Percentiles rank a stretch among this genome's conserved stretches.
These are phyloP conservation scores for Eospalax fontanierii DNA, from an alignment of 2,797 vertebrate genomes.

Conservation along the genomic window DNA sequence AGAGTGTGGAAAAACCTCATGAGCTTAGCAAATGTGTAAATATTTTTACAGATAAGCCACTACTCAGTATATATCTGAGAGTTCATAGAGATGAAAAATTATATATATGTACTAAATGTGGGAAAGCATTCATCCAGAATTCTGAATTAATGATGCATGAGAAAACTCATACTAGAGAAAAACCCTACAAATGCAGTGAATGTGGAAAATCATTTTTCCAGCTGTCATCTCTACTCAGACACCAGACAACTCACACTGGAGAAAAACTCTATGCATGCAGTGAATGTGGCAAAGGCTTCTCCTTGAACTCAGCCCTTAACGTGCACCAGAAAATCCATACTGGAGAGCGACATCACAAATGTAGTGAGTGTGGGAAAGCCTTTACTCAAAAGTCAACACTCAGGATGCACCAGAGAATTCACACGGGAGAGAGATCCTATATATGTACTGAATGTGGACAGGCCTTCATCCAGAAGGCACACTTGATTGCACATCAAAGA, in stretches of 20 bases:
- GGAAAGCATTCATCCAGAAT: conserved; percentile 82
- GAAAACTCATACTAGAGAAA: conserved; percentile 85
- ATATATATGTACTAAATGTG: conserved; percentile 81
- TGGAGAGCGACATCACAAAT: conserved; percentile 84
- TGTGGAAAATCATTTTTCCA: conserved; percentile 85
- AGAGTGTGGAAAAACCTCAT: conserved; percentile 79
- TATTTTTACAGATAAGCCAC: conserved; percentile 80
- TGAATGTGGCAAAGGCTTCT: conserved; percentile 85
- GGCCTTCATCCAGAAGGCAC: conserved; percentile 84
- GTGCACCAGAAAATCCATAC: conserved; percentile 86
- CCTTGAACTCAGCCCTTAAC: conserved; percentile 82
- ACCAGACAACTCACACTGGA: conserved; percentile 83
- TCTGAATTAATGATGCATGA: conserved; percentile 83
- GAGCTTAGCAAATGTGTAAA: conserved; percentile 82
- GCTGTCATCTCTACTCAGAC: conserved; percentile 82
- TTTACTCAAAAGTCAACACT: conserved; percentile 86
- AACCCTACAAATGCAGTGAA: conserved; percentile 82
- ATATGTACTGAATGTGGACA: conserved; percentile 84
- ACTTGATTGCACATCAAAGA: conserved; percentile 85
- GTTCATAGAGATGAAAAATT: conserved; percentile 82
- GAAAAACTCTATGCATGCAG: conserved; percentile 83
- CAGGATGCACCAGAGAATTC: conserved; percentile 83
- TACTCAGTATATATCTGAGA: conserved; percentile 81
- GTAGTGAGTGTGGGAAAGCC: conserved; percentile 83
- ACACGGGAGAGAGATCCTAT: conserved; percentile 84